Base-by-base conservation (phyloP, 2,113 vertebrate genomes). In the Coptodon rendalli region DNA sequence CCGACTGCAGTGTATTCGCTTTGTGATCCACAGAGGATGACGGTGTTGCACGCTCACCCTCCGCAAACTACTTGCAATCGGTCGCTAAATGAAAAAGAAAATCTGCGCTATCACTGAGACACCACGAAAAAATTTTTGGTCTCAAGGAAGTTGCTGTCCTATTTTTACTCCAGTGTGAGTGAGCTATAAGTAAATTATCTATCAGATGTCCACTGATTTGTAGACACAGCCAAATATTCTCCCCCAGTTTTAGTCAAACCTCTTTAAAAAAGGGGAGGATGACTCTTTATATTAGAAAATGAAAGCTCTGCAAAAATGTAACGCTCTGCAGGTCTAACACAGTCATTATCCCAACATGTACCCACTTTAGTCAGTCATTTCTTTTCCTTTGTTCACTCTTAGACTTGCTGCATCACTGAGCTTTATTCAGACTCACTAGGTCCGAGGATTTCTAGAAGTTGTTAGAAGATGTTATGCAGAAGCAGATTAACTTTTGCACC, bases 331-430 rank as follows among this genome's bases (percentile, higher is more conserved):
- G 43, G 68, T 76, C 68, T 78, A 78, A 52, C 73, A 78, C 17
- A 19, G 24, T 52, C 73, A 78, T 78, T 78, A 78, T 78, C 45
- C 45, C 45, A 31, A 52, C 38, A 48, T 34, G 73, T 7, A 31
- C 73, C 27, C 73, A 50, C 73, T 52, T 78, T 31, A 78, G 43
- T 76, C 43, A 31, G 43, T 78, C 43, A 50, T 78, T 78, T 31
- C 24, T 78, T 50, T 78, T 50, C 17, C 27, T 31, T 78, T 78
- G 43, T 52, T 78, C 45, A 11, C 16, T 78, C 43, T 78, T 34
- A 78, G 73, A 78, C 45, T 52, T 52, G 27, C 73, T 78, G 73
- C 73, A 52, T 78, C 73, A 34, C 73, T 78, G 73, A 78, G 45
- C 73, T 78, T 78, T 52, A 29, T 78, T 50, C 71, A 52, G 27